Base-by-base conservation (phyloP, 2,797 vertebrate species). In the Enteromius radiatus region DNA sequence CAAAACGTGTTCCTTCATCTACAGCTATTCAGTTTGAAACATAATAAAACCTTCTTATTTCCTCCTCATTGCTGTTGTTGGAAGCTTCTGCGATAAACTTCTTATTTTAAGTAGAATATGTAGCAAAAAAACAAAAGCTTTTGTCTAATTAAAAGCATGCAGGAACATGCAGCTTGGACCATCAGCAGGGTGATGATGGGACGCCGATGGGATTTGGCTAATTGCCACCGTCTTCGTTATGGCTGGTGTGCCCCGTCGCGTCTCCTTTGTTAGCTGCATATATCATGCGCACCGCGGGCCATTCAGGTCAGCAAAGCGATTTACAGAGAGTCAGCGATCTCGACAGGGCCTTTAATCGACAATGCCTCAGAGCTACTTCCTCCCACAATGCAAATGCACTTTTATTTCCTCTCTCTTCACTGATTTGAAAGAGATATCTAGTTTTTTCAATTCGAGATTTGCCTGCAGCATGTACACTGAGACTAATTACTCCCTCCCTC, bases 341-440 rank as follows among this genome's bases (percentile, higher is more conserved):
- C 78, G 33, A 56, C 76, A 71, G 84, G 78, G 71, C 69, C 85
- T 77, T 85, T 83, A 87, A 78, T 88, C 79, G 64, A 85, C 70
- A 23, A 36, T 47, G 49, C 76, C 71, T 76, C 71, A 31, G 38
- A 88, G 80, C 61, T 75, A 75, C 78, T 86, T 84, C 73, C 74
- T 81, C 77, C 63, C 36, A 77, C 83, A 80, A 88, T 86, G 76
- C 78, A 86, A 87, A 84, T 88, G 85, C 52, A 38, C 38, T 76
- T 74, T 82, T 59, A 33, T 69, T 76, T 82, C 38, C 43, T 68
- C 61, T 80, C 47, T 36, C 31, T 68, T 21, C 45, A 36, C 79
- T 64, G 41, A 69, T 73, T 83, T 76, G 59, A 83, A 82, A 76
- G 68, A 41, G 74, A 74, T 75, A 49, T 82, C 77, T 85, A 3